phyloP scores from a whole-genome alignment of 1,140 invertebrate genomes.

The Neomicropteryx cornuta region DNA sequence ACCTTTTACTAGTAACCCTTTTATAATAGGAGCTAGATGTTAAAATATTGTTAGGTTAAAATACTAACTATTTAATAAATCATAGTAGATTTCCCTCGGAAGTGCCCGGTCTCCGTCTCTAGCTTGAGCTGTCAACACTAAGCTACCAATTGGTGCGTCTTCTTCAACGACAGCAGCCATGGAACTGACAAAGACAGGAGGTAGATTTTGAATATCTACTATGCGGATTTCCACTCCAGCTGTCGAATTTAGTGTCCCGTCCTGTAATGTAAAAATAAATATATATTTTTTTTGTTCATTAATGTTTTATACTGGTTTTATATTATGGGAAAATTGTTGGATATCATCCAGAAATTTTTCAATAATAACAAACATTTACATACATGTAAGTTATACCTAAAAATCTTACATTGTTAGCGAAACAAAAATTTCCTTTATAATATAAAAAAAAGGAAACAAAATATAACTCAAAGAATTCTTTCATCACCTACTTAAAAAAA shows the following conservation, averaged over 20 bases:
- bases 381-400: too few species aligned
- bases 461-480: too few species aligned
- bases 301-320: too few species aligned
- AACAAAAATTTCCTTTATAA: too few species aligned
- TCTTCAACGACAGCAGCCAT: constrained; percentile 71
- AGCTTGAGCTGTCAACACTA: constrained; percentile 68
- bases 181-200: constrained; percentile 71
- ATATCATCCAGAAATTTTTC: too few species aligned
- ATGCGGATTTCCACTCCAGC: constrained; percentile 66
- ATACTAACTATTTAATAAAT: constrained; percentile 68
- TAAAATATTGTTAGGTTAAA: neutral
- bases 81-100: constrained; percentile 65
- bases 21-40: too few species aligned
- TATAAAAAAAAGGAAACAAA: too few species aligned
- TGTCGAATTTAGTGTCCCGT: constrained; percentile 62
- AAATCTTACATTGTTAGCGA: too few species aligned
- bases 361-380: too few species aligned
- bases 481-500: too few species aligned
- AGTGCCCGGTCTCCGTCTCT: constrained; percentile 71
- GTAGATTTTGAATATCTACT: constrained; percentile 71
- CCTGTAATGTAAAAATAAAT: constrained; percentile 38
- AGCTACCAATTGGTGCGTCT: constrained; percentile 72
- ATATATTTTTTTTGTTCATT: constrained; percentile 2
- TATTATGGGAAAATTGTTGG: neutral
- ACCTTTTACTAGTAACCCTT: too few species aligned